Base-by-base conservation (phyloP, 2,888 invertebrate species). In the Nemotelus nigrinus region DNA sequence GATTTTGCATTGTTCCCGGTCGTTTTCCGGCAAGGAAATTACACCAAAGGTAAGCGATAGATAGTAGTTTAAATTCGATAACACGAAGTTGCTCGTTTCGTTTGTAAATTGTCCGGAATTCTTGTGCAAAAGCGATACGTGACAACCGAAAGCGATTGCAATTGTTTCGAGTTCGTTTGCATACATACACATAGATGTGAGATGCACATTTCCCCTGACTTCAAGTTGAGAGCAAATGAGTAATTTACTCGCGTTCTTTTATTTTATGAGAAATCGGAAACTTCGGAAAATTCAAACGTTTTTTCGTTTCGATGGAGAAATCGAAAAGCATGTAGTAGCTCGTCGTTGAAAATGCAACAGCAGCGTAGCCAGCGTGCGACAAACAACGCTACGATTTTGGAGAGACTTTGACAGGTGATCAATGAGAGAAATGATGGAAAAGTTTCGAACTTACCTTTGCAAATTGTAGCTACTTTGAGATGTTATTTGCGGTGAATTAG, bases 41-140 rank as follows among this genome's bases (percentile, higher is more conserved):
- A 25, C 44, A 39, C 63, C 67, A 53, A 74, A 68, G 75, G 79
- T 79, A 74, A 79, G 79, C 74, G 63, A 8, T 53, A 48, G 1
- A 3, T 6, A 43, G 10, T 44, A 10, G n/a, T 3, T 44, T 10
- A 25, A 6, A 7, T 6, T 8, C 10, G 10, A 6, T 25, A 47
- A 6, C 50, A 7, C 5, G 25, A 48, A 47, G 50, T 3, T 25
- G 7, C 3, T 5, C 8, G 41, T 3, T 44, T 71, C 44, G 4
- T 44, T 55, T 75, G 75, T 75, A 64, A 39, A 50, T 75, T 63
- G 10, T n/a, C 8, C 5, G 75, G 10, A 53, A 75, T 41, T 50
- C 53, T 60, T 50, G 1, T 41, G 63, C 41, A 8, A 63, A 75
- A 75, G 43, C 39, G 6, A 25, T 75, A 75, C 75, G 75, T 75